Base-by-base conservation (phyloP, 2,113 vertebrate species). In the Daphoenositta chrysoptera region DNA sequence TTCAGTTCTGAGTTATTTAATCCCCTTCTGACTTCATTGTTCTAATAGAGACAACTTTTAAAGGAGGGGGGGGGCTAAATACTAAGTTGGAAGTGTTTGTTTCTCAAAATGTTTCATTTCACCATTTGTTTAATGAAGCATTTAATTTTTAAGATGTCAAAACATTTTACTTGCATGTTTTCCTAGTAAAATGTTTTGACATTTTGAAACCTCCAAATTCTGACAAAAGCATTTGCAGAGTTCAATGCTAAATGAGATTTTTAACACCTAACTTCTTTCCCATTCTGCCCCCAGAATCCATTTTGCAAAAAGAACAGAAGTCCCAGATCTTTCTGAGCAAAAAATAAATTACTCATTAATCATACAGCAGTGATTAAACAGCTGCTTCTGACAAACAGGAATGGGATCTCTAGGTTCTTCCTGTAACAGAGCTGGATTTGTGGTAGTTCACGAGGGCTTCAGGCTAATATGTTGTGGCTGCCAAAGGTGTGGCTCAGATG, bases 131-230 rank as follows among this genome's bases (percentile, higher is more conserved):
- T 78, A 92, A 87, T 66, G 44, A 82, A 87, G 30, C 18, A 68
- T 45, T 93, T 75, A 1, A 40, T 87, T 96, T 63, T 85, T 35
- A 79, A 90, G 87, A 92, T 79, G 78, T 87, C 65, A 96, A 90
- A 96, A 85, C 4, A 60, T 90, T 94, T 87, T 84, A 58, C 35
- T 87, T 71, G 18, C 21, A 42, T 1, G 0, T 54, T 84, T 92
- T 87, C 56, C 45, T 23, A 84, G 47, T 42, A 82, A 81, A 87
- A 70, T 73, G 6, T 53, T 87, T 82, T 95, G 85, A 85, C 39
- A 82, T 68, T 90, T 90, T 85, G 39, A 87, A 66, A 56, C 54
- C 7, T 78, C 27, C 21, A 1, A 0, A 63, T 78, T 82, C 57
- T 82, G 47, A 66, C 22, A 48, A 68, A 87, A 84, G 3, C 73